Conservation (phyloP, 2,888 invertebrate species). For the Agrotis exclamationis region DNA sequence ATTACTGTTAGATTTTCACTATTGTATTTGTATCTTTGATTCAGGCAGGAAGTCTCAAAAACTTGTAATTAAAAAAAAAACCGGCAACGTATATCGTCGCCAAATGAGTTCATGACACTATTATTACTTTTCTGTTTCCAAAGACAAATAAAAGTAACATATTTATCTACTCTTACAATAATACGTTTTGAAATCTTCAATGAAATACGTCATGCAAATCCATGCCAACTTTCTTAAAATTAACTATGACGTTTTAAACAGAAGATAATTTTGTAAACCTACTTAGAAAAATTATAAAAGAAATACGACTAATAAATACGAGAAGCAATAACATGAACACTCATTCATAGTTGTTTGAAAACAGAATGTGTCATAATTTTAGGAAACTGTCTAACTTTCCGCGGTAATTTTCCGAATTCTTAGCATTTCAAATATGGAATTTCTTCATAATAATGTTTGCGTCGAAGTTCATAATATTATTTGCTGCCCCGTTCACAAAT, state of each 20-base stretch:
- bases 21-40: too few species aligned
- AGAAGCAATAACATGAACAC: not conserved
- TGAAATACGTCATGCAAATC: slow-evolving; percentile 58
- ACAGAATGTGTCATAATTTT: too few species aligned
- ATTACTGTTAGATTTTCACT: too few species aligned
- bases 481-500: too few species aligned
- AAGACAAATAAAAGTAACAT: slow-evolving; percentile 1
- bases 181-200: slow-evolving; percentile 51
- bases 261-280: slow-evolving; percentile 13
- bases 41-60: too few species aligned
- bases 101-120: slow-evolving; percentile 11
- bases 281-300: slow-evolving; percentile 5
- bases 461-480: too few species aligned
- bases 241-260: slow-evolving; percentile 10
- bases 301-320: slow-evolving; percentile 6
- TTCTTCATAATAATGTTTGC: too few species aligned
- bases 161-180: slow-evolving; percentile 25
- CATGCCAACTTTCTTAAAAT: slow-evolving; percentile 57
- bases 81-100: not conserved
- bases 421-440: too few species aligned
- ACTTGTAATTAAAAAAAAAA: too few species aligned
- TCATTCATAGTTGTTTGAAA: slow-evolving; percentile 11
- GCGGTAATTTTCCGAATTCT: too few species aligned
- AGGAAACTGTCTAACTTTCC: too few species aligned
- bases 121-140: slow-evolving; percentile 6